Evolutionary conservation across 2,888 invertebrate genomes (phyloP).

Genomic region (Ochropacha duplaris): DNA sequence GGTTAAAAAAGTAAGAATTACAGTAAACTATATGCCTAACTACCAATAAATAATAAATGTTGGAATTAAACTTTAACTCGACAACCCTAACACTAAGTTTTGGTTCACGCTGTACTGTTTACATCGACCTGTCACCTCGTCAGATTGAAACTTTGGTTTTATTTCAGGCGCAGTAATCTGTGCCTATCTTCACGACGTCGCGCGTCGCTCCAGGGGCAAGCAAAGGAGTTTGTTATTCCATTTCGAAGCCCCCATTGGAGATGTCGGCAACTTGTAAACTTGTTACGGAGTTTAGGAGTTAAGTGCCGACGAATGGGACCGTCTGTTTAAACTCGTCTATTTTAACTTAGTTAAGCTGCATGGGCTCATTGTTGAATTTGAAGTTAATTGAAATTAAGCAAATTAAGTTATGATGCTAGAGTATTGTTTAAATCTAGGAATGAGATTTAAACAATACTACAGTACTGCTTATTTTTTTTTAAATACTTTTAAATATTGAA

Average conservation of each 20-base stretch:
- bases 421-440: too few species aligned
- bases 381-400: neutral
- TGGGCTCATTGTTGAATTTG: slow-evolving; percentile 23
- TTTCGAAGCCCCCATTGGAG: slow-evolving; percentile 33
- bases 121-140: slow-evolving; percentile 11
- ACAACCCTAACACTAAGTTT: slow-evolving; percentile 19
- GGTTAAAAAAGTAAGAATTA: too few species aligned
- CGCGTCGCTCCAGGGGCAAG: slow-evolving; percentile 20
- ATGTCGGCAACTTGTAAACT: slow-evolving; percentile 45
- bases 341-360: slow-evolving; percentile 24
- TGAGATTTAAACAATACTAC: too few species aligned
- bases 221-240: slow-evolving; percentile 45
- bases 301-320: slow-evolving; percentile 29
- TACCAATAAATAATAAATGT: too few species aligned
- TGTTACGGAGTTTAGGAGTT: slow-evolving; percentile 40
- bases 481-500: too few species aligned
- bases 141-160: slow-evolving; percentile 17
- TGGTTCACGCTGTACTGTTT: slow-evolving; percentile 19
- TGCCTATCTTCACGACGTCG: slow-evolving; percentile 26
- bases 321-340: slow-evolving; percentile 31
- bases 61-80: slow-evolving; percentile 2
- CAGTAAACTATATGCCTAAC: too few species aligned
- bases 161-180: slow-evolving; percentile 36
- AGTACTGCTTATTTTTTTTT: too few species aligned
- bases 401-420: neutral